Conservation (phyloP, 1,140 invertebrate species). For the Hylaeus anthracinus region DNA sequence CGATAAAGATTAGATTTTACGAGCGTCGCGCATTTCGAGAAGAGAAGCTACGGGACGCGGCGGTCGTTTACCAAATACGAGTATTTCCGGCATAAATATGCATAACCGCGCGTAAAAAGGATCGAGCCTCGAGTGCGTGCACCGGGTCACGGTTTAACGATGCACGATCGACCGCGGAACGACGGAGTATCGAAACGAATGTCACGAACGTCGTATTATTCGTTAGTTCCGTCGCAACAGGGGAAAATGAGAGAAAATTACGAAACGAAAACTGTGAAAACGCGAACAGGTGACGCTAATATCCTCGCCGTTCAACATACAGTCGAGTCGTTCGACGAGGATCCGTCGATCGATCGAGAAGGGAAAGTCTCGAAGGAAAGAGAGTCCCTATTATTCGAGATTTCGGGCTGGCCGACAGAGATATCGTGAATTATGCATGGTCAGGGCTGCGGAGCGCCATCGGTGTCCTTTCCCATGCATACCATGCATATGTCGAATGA, state of each 20-base stretch:
- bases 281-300: no score
- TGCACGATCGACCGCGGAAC: neutral
- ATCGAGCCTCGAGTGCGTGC: neutral
- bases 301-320: no score
- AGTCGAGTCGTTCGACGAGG: no score
- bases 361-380: conserved; percentile 29
- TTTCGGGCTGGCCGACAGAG: conserved; percentile 67
- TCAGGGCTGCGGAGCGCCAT: conserved; percentile 57
- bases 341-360: neutral
- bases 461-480: conserved; percentile 65
- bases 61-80: conserved; percentile 9
- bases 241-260: no score
- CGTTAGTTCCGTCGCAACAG: no score
- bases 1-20: conserved; percentile 58
- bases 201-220: no score
- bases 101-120: neutral
- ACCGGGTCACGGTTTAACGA: conserved; percentile 8
- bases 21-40: conserved; percentile 12
- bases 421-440: conserved; percentile 62
- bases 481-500: conserved; percentile 66
- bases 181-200: neutral
- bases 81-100: conserved; percentile 41
- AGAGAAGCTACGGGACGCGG: neutral
- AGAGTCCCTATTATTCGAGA: conserved; percentile 70
- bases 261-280: no score